Base-by-base conservation (phyloP, 1,140 invertebrate genomes). In the Araneus ventricosus region DNA sequence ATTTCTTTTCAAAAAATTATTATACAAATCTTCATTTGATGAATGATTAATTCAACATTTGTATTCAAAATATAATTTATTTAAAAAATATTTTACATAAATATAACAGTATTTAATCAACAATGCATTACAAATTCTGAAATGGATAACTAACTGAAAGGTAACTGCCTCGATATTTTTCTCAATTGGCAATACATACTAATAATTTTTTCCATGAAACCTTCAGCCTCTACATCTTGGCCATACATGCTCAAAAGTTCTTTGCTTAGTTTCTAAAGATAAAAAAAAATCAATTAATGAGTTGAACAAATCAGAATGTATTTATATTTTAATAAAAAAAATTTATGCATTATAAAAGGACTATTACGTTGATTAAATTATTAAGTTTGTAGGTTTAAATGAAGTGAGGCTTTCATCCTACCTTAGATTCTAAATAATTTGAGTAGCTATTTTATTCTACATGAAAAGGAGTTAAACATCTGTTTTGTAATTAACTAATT, bases 131-230 rank as follows among this genome's bases (percentile, higher is more conserved):
- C 52, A 59, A 34, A 30, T 30, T 59, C 22, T 59, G 45, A 45
- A 45, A 14, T 45, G 45, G 45, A 1, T 1, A 84, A 7, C 39
- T 52, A 91, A 82, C n/a, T 27, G 20, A 91, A 61, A 63, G 79
- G 89, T 84, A 91, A 61, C 34, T 57, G 63, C 27, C 27, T 27
- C 10, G 89, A 91, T 80, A 91, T 41, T 27, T 67, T 59, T 45
- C 89, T 37, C 75, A 91, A 45, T 67, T 41, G n/a, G 22, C 30
- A 27, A 59, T 91, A 91, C 22, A 27, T 5, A 37, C 14, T 27
- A 20, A 84, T 17, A 45, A 91, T 41, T 61, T 24, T 84, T 61
- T 45, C 67, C 6, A 61, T 22, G 37, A 84, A 82, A 30, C 84
- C 75, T 17, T 57, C 24, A 10, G 57, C 22, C 20, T 59, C 34